Percentiles rank a stretch among this genome's conserved stretches.
Conservation (phyloP, 2,113 vertebrate species). For the Vidua macroura region DNA sequence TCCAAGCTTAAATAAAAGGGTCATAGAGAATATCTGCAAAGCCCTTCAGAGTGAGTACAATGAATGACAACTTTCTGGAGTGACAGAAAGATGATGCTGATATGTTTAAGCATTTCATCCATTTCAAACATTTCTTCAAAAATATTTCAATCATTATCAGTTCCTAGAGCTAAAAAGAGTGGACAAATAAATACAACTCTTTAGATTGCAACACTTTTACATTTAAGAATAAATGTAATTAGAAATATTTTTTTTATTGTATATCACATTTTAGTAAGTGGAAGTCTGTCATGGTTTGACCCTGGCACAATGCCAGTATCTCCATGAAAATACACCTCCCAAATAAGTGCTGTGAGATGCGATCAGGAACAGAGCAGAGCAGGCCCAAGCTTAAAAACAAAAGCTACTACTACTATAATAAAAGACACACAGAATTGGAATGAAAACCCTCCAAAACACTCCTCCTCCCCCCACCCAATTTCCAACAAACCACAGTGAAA, state of each 20-base stretch:
- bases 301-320: no score
- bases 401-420: no score
- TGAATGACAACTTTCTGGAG: not conserved
- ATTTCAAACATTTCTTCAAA: constrained; percentile 4
- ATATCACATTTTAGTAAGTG: not conserved
- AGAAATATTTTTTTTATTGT: not conserved
- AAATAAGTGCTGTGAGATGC: no score
- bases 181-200: constrained; percentile 15
- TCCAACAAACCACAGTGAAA: no score
- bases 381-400: no score
- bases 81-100: not conserved
- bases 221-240: constrained; percentile 5
- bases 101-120: not conserved
- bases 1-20: not conserved
- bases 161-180: not conserved
- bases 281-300: not conserved
- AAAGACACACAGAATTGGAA: no score
- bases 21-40: not conserved
- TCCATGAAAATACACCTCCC: no score
- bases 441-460: no score
- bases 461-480: no score
- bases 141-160: not conserved
- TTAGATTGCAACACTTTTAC: not conserved
- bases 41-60: not conserved
- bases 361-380: no score